Evolutionary conservation across 2,113 vertebrate species (phyloP), one percentile per base, ranked within the genome.

Genomic region (Atherinomorus stipes): DNA sequence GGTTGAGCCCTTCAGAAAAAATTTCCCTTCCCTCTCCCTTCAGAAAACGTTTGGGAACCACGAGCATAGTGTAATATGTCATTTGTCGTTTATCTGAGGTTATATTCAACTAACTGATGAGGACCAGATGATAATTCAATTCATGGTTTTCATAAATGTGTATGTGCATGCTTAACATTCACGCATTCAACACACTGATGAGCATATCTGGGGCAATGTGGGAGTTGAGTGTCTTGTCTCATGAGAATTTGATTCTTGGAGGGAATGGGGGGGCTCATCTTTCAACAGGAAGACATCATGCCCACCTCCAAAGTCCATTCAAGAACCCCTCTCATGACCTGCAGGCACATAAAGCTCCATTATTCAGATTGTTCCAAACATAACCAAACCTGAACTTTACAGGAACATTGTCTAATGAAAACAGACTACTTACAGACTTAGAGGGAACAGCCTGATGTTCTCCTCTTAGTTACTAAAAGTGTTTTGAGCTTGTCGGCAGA

Each of bases 401-500:
- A 16, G 15, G 12, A 15, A 16, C 40, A 42, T 4, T n/a, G 16
- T n/a, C 6, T 47, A 19, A 47, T n/a, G 16, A 8, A n/a, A 47
- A 47, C 18, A 19, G 44, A 19, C n/a, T 47, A n/a, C 3, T 7
- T 34, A 47, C 44, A 47, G 13, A 47, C n/a, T 18, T n/a, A 8
- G 13, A n/a, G 18, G 13, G 18, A 19, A 47, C 13, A n/a, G n/a
- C n/a, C n/a, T n/a, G n/a, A n/a, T 19, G 19, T 19, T 15, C n/a
- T n/a, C 8, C 44, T 47, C 13, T 12, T 11, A 3, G 50, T 23
- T 1, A 4, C 18, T 2, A 16, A 42, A 61, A 16, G 0, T 26
- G 42, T 40, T 34, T 44, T 40, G 11, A 49, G 38, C 31, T 28
- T 58, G 22, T 21, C 11, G 22, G 16, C 44, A 57, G 62, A 51